Evolutionary conservation across 23 tunicate species (phyloP).

Genomic region (Aplidium turbinatum): DNA sequence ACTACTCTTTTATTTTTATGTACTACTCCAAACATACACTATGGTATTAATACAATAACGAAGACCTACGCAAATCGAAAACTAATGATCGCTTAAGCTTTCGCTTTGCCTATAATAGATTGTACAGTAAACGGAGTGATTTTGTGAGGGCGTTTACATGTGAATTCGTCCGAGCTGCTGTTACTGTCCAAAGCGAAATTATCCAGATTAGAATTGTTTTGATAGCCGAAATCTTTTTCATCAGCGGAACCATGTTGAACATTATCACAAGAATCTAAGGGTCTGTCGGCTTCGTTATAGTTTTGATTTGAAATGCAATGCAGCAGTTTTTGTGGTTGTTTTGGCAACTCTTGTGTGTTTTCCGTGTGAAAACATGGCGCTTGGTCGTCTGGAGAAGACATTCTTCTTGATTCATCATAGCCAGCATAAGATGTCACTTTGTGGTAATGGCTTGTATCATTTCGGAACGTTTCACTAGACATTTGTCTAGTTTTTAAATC

Average conservation of each 20-base stretch:
- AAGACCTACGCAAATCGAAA: background rate
- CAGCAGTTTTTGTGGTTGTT: no score
- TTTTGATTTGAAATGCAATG: background rate
- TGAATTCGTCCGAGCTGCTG: background rate
- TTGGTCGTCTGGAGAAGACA: constrained; percentile 10
- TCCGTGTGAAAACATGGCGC: no score
- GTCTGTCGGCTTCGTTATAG: background rate
- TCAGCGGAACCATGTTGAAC: no score
- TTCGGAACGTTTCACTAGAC: no score
- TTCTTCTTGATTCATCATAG: background rate
- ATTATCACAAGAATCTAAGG: no score
- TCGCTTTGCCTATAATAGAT: constrained; percentile 33
- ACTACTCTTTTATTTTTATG: no score
- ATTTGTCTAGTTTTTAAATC: no score
- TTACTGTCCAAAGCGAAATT: background rate
- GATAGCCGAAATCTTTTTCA: no score
- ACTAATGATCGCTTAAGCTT: background rate
- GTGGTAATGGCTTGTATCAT: no score
- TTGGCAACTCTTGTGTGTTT: no score
- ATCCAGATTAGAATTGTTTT: no score
- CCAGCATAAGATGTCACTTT: constrained; percentile 14
- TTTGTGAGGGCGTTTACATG: background rate
- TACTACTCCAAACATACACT: no score
- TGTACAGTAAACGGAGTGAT: constrained; percentile 27
- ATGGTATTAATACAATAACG: background rate